Evolutionary conservation across 2,888 invertebrate species (phyloP).

Genomic region (Charanyca ferruginea): DNA sequence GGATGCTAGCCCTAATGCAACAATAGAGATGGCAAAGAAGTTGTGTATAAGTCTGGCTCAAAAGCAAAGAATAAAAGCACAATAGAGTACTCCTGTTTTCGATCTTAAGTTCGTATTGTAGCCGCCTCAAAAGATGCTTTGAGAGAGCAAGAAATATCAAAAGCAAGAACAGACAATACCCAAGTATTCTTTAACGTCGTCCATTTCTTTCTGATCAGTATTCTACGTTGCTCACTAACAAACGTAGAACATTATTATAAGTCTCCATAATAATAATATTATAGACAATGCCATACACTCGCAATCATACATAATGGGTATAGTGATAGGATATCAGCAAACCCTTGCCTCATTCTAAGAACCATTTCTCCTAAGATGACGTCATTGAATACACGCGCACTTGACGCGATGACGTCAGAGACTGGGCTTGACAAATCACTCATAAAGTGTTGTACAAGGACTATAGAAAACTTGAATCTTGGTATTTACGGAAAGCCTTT

Average conservation of each 20-base stretch:
- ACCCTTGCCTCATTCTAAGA: constrained; percentile 53
- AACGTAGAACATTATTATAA: constrained; percentile 5
- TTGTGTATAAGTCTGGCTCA: background rate
- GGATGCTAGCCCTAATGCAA: no score
- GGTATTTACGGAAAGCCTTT: constrained; percentile 16
- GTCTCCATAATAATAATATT: constrained; percentile 7
- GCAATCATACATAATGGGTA: constrained; percentile 44
- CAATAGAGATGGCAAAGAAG: background rate
- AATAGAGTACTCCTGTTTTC: background rate
- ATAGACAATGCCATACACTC: background rate
- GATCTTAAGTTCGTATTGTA: background rate
- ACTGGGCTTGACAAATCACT: constrained; percentile 46
- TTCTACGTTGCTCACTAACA: background rate
- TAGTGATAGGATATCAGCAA: constrained; percentile 53
- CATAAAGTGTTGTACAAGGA: constrained; percentile 24
- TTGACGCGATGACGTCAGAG: constrained; percentile 58
- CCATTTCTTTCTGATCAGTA: background rate
- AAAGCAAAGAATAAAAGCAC: background rate
- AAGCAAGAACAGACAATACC: no score
- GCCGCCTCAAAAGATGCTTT: background rate
- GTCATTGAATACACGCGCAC: constrained; percentile 43
- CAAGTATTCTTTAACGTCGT: no score
- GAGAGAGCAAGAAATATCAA: background rate
- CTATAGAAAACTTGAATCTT: constrained; percentile 32
- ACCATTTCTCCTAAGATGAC: constrained; percentile 50